A percentile compares a stretch with the other conserved stretches of the same genome.
These are phyloP conservation scores for Tautogolabrus adspersus DNA, from an alignment of 2,113 vertebrate species.

Conservation along the genomic window DNA sequence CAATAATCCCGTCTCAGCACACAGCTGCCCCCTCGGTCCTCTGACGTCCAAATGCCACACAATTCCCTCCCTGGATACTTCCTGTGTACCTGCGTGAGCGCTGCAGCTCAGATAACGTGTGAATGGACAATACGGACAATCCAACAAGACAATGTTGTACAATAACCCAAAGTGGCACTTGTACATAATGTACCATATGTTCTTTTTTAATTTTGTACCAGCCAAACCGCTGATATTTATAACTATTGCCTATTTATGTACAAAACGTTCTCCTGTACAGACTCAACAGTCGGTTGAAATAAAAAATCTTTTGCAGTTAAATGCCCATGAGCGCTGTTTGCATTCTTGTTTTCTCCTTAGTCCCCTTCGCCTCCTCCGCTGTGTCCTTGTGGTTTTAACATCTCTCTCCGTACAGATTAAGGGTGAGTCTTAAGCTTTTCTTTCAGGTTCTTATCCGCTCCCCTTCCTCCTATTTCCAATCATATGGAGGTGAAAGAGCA, in stretches of 20 bases:
- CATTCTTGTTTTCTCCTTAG: neutral
- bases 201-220: constrained; percentile 83
- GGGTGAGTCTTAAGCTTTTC: too few relatives aligned
- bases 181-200: constrained; percentile 82
- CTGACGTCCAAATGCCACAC: constrained; percentile 54
- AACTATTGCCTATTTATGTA: constrained; percentile 80
- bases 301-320: constrained; percentile 79
- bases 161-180: constrained; percentile 66
- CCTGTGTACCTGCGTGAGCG: constrained; percentile 51
- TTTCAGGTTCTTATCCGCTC: neutral
- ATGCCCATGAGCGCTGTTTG: neutral
- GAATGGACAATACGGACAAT: constrained; percentile 66
- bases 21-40: constrained; percentile 28
- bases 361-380: neutral
- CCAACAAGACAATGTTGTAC: constrained; percentile 57
- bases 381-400: neutral
- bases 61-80: neutral
- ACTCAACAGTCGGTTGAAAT: constrained; percentile 76
- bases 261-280: constrained; percentile 75
- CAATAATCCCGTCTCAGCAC: constrained; percentile 32
- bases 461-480: constrained; percentile 3
- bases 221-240: constrained; percentile 80
- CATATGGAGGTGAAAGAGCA: neutral
- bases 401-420: neutral
- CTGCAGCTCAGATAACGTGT: constrained; percentile 40